Base-by-base conservation (phyloP, 2,888 invertebrate genomes). In the Cryptosula pallasiana region DNA sequence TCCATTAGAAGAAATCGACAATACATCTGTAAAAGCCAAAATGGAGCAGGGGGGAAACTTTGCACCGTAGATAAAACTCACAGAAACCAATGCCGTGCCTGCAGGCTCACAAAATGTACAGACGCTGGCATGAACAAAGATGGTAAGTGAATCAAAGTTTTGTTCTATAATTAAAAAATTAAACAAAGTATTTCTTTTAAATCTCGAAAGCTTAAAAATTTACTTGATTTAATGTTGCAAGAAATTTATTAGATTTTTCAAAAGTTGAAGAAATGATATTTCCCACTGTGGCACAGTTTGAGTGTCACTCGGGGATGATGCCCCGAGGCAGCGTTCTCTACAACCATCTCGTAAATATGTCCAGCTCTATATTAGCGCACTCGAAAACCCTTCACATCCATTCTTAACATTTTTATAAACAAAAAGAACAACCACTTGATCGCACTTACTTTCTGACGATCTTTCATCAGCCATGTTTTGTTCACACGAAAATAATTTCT, bases 51-150 rank as follows among this genome's bases (percentile, higher is more conserved):
- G 13, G 63, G 63, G 27, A 63, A 63, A 32, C 63, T 63, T 32
- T 99, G 98, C 82, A 87, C 92, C 55, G 94, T 99, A 2, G 97
- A 98, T 85, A 98, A 98, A 84, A 92, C 94, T 0, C 96, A 95
- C 81, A 87, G 98, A 35, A 99, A 98, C 86, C 97, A 98, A 84
- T 98, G 98, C 82, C 88, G 98, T 1, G 93, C 96, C 0, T 98
- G 98, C 82, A 88, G 98, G 16, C 88, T 98, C 5, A 88, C 90
- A 72, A 95, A 95, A 83, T 98, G 98, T 81, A 87, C 95, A 35
- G 90, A 92, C 74, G 93, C 91, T 13, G 98, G 97, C 73, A 98
- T 98, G 98, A 98, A 98, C 86, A 93, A 91, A 87, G 95, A 96
- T 81, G 93, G 93, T 93, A 86, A 92, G 93, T 78, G 27, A 35